Conservation (phyloP, 2,797 vertebrate species). For the Dryobates pubescens region DNA sequence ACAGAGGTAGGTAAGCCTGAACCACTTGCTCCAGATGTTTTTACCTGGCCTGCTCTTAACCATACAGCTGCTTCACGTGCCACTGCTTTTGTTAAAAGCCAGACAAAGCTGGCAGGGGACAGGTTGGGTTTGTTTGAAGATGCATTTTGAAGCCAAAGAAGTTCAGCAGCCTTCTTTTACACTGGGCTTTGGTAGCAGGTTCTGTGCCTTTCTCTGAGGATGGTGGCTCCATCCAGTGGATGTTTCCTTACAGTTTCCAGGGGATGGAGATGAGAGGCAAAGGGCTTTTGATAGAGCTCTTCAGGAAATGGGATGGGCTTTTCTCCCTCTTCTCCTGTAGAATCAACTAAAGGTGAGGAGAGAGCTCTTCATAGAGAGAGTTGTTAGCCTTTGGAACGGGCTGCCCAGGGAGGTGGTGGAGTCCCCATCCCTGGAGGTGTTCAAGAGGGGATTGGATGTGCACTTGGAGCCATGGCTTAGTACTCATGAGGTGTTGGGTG, state of each 20-base stretch:
- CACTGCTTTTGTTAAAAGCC: not conserved
- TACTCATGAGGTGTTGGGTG: too few relatives aligned
- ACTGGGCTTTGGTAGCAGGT: not conserved
- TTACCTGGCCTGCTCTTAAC: not conserved
- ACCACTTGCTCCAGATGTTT: accelerated
- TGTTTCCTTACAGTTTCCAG: not conserved
- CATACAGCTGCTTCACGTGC: too few relatives aligned
- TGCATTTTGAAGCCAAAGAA: not conserved
- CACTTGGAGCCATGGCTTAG: too few relatives aligned
- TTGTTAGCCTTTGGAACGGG: too few relatives aligned
- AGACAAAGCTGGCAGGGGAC: not conserved
- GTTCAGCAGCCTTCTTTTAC: not conserved
- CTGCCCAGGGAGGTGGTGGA: too few relatives aligned
- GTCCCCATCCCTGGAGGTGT: too few relatives aligned
- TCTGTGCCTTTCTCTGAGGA: not conserved
- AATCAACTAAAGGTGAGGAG: too few relatives aligned
- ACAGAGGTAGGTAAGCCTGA: constrained; percentile 84
- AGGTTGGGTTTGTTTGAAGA: not conserved
- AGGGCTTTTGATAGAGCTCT: not conserved
- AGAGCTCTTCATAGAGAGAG: too few relatives aligned
- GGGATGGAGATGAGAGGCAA: not conserved
- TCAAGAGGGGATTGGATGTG: too few relatives aligned
- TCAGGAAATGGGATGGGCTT: not conserved
- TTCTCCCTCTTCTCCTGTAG: not conserved
- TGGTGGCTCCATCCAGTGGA: not conserved